Percentiles rank a stretch among this genome's conserved stretches.
phyloP scores from a whole-genome alignment of 2,113 vertebrate genomes.

The Gavialis gangeticus region DNA sequence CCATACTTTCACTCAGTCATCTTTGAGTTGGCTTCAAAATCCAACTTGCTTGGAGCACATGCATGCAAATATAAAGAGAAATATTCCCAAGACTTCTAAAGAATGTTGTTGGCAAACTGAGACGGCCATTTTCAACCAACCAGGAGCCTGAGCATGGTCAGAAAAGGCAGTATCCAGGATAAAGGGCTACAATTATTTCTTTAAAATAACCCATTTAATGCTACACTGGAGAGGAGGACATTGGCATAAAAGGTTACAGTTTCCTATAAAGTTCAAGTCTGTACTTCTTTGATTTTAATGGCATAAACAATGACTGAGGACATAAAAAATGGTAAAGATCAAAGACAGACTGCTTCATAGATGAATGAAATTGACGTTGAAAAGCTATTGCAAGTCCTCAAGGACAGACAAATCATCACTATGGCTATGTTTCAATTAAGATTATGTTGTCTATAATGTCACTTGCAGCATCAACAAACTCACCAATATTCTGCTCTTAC shows the following conservation, averaged over 20 bases:
- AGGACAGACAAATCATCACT: not conserved
- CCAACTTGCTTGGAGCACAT: not conserved
- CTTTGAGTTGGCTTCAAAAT: not conserved
- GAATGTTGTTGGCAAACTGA: not conserved
- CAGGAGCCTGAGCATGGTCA: not conserved
- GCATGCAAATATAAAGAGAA: constrained; percentile 20
- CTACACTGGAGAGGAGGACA: not conserved
- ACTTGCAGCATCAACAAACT: not conserved
- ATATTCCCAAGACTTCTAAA: not conserved
- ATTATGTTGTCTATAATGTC: not conserved
- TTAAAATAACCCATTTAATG: constrained; percentile 1
- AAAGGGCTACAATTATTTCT: not conserved
- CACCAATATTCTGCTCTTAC: not conserved
- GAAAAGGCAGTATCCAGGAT: not conserved
- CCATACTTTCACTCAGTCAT: not conserved
- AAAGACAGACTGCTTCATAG: not conserved
- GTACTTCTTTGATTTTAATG: not conserved
- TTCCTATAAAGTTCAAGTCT: not conserved
- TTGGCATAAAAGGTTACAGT: not conserved
- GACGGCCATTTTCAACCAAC: not conserved
- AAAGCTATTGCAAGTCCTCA: not conserved
- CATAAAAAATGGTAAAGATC: no score
- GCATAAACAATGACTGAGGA: not conserved
- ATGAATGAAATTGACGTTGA: not conserved
- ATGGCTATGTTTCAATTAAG: not conserved